These are phyloP conservation scores for Julus scandinavius DNA, from an alignment of 2,888 invertebrate species.

Conservation along the genomic window DNA sequence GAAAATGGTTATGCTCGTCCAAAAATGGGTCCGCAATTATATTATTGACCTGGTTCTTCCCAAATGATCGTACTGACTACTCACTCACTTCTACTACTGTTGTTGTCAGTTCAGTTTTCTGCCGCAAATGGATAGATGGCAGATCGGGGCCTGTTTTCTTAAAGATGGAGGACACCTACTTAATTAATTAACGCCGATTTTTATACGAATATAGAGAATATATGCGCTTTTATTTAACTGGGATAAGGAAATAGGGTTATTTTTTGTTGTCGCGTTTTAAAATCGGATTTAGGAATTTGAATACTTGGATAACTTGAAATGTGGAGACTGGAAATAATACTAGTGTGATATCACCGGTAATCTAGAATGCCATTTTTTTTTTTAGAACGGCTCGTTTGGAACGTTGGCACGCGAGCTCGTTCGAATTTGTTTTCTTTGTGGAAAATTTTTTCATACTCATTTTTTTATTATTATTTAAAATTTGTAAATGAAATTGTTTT, in stretches of 20 bases:
- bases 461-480: too few relatives aligned
- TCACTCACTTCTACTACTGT: conserved; percentile 36
- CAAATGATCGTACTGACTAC: conserved; percentile 3
- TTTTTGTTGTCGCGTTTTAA: neutral
- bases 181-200: neutral
- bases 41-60: conserved; percentile 18
- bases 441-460: neutral
- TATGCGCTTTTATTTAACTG: neutral
- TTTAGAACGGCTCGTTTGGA: neutral
- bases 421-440: neutral
- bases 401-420: neutral
- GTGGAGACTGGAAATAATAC: too few relatives aligned
- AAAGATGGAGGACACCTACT: conserved; percentile 11
- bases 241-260: neutral
- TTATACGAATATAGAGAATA: neutral
- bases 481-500: too few relatives aligned
- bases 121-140: conserved; percentile 47
- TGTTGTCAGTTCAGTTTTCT: conserved; percentile 47
- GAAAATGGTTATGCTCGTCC: too few relatives aligned
- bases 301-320: neutral
- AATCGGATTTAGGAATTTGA: neutral
- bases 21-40: conserved; percentile 8
- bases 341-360: too few relatives aligned
- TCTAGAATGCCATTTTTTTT: neutral
- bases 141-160: conserved; percentile 18